phyloP scores from a whole-genome alignment of 2,113 vertebrate species.

The Polypterus bichir region DNA sequence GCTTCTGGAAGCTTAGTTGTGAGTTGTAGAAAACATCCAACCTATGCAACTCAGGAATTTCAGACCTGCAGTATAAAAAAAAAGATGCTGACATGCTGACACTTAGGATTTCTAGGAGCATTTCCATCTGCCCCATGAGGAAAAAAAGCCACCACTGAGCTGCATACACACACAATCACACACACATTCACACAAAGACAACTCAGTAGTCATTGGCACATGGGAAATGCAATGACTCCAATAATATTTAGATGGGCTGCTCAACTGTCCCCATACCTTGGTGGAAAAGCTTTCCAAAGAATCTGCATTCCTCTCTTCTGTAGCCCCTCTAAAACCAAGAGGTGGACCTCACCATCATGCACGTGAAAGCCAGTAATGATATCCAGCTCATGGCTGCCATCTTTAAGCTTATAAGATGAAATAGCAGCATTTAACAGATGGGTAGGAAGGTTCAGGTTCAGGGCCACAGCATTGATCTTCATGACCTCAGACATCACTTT shows the following conservation, averaged over 20 bases:
- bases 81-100: background rate
- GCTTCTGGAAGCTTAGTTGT: conserved; percentile 43
- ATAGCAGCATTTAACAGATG: conserved; percentile 28
- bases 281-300: conserved; percentile 49
- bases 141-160: too few species aligned
- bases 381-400: conserved; percentile 39
- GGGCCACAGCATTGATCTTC: conserved; percentile 46
- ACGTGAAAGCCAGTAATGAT: conserved; percentile 68
- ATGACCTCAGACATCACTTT: conserved; percentile 47
- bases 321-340: conserved; percentile 69
- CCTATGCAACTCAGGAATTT: conserved; percentile 20
- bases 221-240: too few species aligned
- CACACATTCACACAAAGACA: too few species aligned
- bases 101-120: background rate
- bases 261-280: conserved; percentile 8
- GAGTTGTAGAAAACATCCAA: conserved; percentile 58
- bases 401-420: conserved; percentile 32
- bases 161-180: too few species aligned
- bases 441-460: conserved; percentile 33
- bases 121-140: background rate
- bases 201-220: too few species aligned
- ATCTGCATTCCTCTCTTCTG: conserved; percentile 47
- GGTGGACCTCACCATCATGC: conserved; percentile 49
- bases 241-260: too few species aligned
- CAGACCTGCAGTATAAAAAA: conserved; percentile 36